A percentile compares a stretch with the other conserved stretches of the same genome.
These are phyloP conservation scores for Eupithecia pulchellata DNA, from an alignment of 2,888 invertebrate genomes.

Conservation along the genomic window DNA sequence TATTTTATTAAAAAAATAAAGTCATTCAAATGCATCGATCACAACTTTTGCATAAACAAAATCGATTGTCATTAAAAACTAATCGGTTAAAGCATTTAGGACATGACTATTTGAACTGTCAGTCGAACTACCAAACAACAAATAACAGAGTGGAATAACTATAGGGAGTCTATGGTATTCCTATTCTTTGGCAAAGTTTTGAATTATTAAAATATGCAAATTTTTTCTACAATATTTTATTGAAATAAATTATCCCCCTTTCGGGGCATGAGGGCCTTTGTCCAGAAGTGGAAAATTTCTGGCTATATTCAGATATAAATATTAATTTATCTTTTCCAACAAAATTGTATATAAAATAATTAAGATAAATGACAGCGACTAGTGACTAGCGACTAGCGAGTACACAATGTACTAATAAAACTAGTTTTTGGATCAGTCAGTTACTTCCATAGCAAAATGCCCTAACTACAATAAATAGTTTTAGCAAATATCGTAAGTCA, in stretches of 20 bases:
- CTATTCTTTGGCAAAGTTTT: slow-evolving; percentile 45
- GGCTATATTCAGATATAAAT: no score
- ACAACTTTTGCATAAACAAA: no score
- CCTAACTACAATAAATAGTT: not conserved
- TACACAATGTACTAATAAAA: slow-evolving; percentile 20
- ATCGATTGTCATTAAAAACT: no score
- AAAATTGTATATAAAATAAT: not conserved
- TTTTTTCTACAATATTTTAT: not conserved
- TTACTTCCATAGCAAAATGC: slow-evolving; percentile 13
- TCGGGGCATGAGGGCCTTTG: not conserved
- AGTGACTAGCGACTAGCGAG: slow-evolving; percentile 49
- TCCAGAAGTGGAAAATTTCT: not conserved
- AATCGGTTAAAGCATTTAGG: no score
- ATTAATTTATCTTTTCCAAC: not conserved
- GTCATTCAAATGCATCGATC: no score
- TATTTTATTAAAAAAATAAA: no score
- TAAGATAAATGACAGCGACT: slow-evolving; percentile 40
- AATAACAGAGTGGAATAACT: no score
- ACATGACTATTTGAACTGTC: no score
- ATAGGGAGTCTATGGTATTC: slow-evolving; percentile 10
- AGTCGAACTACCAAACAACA: no score
- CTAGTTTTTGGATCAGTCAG: slow-evolving; percentile 17
- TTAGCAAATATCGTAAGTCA: not conserved
- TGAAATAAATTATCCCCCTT: not conserved
- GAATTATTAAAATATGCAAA: not conserved